These are phyloP conservation scores for Acleris laterana DNA, from an alignment of 2,888 invertebrate genomes.

Conservation along the genomic window DNA sequence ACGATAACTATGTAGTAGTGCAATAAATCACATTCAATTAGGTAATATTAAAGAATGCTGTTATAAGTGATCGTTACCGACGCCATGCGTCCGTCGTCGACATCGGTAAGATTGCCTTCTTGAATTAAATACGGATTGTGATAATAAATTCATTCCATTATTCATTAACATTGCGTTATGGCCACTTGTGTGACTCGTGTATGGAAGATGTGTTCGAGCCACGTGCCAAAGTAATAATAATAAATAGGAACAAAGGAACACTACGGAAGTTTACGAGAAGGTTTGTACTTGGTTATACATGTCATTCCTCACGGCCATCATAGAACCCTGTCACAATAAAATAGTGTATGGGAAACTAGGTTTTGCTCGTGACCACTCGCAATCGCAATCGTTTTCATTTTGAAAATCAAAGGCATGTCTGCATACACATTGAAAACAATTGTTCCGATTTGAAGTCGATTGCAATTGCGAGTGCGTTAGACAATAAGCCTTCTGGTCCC, in stretches of 20 bases:
- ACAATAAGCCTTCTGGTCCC: too few relatives aligned
- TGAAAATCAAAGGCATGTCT: too few relatives aligned
- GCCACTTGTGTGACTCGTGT: background rate
- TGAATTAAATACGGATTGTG: conserved; percentile 15
- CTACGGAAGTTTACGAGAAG: background rate
- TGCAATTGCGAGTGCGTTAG: too few relatives aligned
- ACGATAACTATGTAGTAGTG: background rate
- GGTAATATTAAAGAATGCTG: background rate
- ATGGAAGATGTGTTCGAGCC: background rate
- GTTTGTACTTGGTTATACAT: background rate
- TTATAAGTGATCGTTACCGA: background rate
- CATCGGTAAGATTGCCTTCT: conserved; percentile 18
- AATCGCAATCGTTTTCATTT: too few relatives aligned
- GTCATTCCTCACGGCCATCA: too few relatives aligned
- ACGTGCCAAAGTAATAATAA: background rate
- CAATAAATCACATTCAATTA: background rate
- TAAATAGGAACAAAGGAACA: conserved; percentile 7
- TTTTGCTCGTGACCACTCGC: too few relatives aligned
- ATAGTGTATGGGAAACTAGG: too few relatives aligned
- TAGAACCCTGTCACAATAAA: too few relatives aligned
- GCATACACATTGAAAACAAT: too few relatives aligned
- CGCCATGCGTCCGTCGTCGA: background rate
- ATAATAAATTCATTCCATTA: too few relatives aligned
- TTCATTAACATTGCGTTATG: conserved; percentile 13
- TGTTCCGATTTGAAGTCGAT: too few relatives aligned